Conservation (phyloP, 1,140 invertebrate genomes). For the Fragariocoptes setiger region DNA sequence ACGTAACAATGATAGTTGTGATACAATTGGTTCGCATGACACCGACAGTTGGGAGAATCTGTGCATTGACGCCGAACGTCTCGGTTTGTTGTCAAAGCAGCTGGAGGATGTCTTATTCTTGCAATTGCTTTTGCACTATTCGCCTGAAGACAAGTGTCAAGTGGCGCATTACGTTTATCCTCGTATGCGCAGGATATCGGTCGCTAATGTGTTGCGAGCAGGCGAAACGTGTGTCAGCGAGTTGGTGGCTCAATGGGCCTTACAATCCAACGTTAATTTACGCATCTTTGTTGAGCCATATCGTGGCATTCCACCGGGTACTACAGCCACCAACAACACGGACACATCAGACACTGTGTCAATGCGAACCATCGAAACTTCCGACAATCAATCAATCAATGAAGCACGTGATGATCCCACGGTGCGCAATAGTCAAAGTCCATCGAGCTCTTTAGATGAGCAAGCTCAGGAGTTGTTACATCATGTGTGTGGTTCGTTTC, state of each 20-base stretch:
- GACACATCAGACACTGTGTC: not conserved
- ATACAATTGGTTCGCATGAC: conserved; percentile 6
- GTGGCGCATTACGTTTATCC: conserved; percentile 13
- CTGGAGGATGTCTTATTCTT: conserved; percentile 54
- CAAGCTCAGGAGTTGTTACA: conserved; percentile 17
- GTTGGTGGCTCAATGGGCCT: conserved; percentile 44
- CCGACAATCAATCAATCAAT: conserved; percentile 4
- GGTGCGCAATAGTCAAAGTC: no score
- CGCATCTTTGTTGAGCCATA: conserved; percentile 13
- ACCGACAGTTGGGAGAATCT: conserved; percentile 37
- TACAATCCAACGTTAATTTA: conserved; percentile 31
- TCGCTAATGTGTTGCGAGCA: conserved; percentile 34
- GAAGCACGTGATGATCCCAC: conserved; percentile 12
- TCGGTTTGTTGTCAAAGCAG: conserved; percentile 50
- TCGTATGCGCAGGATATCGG: conserved; percentile 29
- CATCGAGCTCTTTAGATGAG: conserved; percentile 25
- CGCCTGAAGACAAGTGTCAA: conserved; percentile 1
- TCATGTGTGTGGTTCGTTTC: conserved; percentile 23
- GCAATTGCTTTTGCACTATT: conserved; percentile 19
- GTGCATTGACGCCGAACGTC: conserved; percentile 46
- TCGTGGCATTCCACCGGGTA: no score
- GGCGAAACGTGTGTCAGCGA: conserved; percentile 46
- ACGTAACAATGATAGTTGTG: no score
- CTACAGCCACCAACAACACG: no score
- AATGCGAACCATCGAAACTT: conserved; percentile 2